Percentiles rank a stretch among this genome's conserved stretches.
Conservation (phyloP, 2,797 vertebrate genomes). For the Anguilla pacifica region DNA sequence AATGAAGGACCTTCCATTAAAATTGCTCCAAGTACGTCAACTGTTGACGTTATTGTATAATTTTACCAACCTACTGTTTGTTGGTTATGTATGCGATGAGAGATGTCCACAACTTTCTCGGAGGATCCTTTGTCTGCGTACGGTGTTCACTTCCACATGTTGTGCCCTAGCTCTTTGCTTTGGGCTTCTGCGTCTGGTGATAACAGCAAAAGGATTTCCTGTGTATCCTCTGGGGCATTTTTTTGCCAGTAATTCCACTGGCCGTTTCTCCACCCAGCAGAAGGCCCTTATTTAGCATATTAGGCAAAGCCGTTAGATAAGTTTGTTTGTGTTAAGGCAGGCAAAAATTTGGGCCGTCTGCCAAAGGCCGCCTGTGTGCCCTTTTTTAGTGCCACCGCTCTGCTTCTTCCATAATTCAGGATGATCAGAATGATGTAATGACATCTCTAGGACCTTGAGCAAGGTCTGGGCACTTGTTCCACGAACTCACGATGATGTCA, state of each 20-base stretch:
- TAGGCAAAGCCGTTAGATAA: slow-evolving; percentile 21
- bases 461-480: not conserved
- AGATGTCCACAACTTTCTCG: not conserved
- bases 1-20: not conserved
- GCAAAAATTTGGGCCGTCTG: slow-evolving; percentile 9
- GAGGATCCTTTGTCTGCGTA: slow-evolving; percentile 17
- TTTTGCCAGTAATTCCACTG: slow-evolving; percentile 23
- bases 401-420: slow-evolving; percentile 14
- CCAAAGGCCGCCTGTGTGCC: not conserved
- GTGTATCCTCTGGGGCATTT: slow-evolving; percentile 42
- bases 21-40: not conserved
- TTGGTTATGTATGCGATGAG: slow-evolving; percentile 6
- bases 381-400: not conserved
- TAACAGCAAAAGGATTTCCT: slow-evolving; percentile 59
- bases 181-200: slow-evolving; percentile 51
- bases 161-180: slow-evolving; percentile 44
- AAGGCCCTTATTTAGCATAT: slow-evolving; percentile 13
- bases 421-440: not conserved
- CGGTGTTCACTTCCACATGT: slow-evolving; percentile 36
- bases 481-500: not conserved
- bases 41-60: too few relatives aligned
- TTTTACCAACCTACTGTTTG: not conserved
- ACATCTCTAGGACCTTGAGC: not conserved
- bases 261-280: slow-evolving; percentile 15
- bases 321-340: slow-evolving; percentile 5